Percentiles rank a stretch among this genome's conserved stretches.
Conservation (phyloP, 2,888 invertebrate species). For the Nomada hirtipes region DNA sequence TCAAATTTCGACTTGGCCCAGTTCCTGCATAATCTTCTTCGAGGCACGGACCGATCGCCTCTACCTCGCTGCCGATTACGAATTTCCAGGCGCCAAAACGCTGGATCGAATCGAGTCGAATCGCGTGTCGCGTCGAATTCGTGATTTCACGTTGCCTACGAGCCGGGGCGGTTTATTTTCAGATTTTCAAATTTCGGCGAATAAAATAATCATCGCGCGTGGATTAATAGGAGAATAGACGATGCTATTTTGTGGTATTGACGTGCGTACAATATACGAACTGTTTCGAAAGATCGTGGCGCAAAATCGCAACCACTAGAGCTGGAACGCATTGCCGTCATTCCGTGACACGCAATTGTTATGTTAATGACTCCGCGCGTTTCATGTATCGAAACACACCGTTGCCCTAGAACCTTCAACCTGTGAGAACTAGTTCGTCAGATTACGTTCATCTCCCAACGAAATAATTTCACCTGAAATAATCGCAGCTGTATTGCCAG, state of each 20-base stretch:
- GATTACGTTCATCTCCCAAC: conserved; percentile 31
- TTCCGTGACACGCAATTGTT: conserved; percentile 56
- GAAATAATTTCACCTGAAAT: conserved; percentile 32
- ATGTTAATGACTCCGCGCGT: conserved; percentile 55
- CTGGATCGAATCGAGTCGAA: conserved; percentile 6
- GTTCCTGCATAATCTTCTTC: conserved; percentile 73
- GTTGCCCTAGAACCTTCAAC: conserved; percentile 58
- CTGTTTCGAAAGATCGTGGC: conserved; percentile 36
- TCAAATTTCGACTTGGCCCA: conserved; percentile 80
- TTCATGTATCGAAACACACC: conserved; percentile 54
- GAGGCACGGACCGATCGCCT: conserved; percentile 42
- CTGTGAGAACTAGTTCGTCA: conserved; percentile 52
- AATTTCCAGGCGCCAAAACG: conserved; percentile 37
- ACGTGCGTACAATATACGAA: not conserved
- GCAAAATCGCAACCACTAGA: conserved; percentile 41
- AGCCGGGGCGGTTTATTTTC: not conserved
- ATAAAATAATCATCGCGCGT: no score
- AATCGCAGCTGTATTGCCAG: conserved; percentile 6
- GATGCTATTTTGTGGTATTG: not conserved
- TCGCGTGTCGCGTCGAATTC: no score
- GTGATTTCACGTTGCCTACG: not conserved
- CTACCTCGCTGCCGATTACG: conserved; percentile 28
- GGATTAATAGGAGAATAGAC: no score
- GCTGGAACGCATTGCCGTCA: conserved; percentile 45
- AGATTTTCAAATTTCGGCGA: not conserved